Conservation (phyloP, 2,888 invertebrate genomes). For the Strigamia transsilvanica region DNA sequence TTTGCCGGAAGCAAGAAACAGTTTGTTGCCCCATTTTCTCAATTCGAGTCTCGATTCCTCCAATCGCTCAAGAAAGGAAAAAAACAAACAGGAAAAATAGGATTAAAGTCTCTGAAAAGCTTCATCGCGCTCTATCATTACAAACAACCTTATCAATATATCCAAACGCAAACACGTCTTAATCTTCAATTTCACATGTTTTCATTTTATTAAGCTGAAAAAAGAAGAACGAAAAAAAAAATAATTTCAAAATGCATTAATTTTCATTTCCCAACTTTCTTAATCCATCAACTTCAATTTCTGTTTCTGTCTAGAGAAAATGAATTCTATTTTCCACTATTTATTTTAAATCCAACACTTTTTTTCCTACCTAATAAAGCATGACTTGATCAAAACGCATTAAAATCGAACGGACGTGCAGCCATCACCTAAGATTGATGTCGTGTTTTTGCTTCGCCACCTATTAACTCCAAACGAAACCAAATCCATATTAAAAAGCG, state of each 20-base stretch:
- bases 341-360: neutral
- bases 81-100: too few species aligned
- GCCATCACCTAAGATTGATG: conserved; percentile 1
- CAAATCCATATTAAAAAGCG: conserved; percentile 23
- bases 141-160: too few species aligned
- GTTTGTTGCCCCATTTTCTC: neutral
- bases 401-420: neutral
- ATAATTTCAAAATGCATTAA: too few species aligned
- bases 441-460: neutral
- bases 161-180: too few species aligned
- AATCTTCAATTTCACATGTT: too few species aligned
- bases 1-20: neutral
- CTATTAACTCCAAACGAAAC: conserved; percentile 17
- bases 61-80: neutral
- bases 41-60: neutral
- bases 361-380: neutral
- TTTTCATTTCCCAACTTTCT: too few species aligned
- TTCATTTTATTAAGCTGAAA: too few species aligned
- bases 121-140: too few species aligned
- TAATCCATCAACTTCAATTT: too few species aligned
- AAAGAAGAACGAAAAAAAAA: too few species aligned
- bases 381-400: neutral
- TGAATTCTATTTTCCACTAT: neutral
- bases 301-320: neutral
- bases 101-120: too few species aligned